Evolutionary conservation across 1,140 invertebrate species (phyloP).

Genomic region (Pinna nobilis): DNA sequence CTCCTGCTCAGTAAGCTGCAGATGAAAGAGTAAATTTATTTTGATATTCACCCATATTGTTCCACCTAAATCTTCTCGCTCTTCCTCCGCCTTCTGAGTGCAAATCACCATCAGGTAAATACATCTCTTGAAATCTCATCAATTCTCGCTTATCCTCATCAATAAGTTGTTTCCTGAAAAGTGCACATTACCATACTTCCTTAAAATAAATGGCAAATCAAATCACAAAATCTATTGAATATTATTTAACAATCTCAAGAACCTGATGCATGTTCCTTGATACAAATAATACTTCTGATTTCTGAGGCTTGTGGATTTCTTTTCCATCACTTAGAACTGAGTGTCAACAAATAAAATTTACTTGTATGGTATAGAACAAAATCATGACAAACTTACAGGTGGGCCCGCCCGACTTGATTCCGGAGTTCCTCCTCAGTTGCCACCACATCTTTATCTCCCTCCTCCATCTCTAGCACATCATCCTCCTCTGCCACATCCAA

Average conservation of each 20-base stretch:
- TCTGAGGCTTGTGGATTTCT: too few species aligned
- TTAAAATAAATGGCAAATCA: background rate
- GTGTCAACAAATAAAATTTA: too few species aligned
- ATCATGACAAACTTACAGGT: constrained; percentile 65
- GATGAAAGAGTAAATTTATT: background rate
- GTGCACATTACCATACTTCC: background rate
- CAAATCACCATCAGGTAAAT: constrained; percentile 91
- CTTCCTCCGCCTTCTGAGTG: constrained; percentile 83
- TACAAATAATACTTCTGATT: too few species aligned
- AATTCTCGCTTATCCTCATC: constrained; percentile 89
- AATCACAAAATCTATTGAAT: background rate
- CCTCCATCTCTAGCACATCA: constrained; percentile 84
- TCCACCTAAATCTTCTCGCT: constrained; percentile 88
- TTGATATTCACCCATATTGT: constrained; percentile 80
- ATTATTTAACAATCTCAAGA: too few species aligned
- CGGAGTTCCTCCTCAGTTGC: constrained; percentile 76
- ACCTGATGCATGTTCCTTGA: too few species aligned
- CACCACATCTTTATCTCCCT: constrained; percentile 81
- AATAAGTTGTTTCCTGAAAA: constrained; percentile 81
- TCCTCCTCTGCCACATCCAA: constrained; percentile 83
- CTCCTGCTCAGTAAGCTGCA: too few species aligned
- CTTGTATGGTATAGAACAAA: background rate
- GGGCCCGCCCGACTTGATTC: constrained; percentile 75
- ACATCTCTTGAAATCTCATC: constrained; percentile 85
- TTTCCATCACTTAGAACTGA: too few species aligned